These are phyloP conservation scores for Polypedilum pembai DNA, from an alignment of 1,140 invertebrate genomes.

Conservation along the genomic window DNA sequence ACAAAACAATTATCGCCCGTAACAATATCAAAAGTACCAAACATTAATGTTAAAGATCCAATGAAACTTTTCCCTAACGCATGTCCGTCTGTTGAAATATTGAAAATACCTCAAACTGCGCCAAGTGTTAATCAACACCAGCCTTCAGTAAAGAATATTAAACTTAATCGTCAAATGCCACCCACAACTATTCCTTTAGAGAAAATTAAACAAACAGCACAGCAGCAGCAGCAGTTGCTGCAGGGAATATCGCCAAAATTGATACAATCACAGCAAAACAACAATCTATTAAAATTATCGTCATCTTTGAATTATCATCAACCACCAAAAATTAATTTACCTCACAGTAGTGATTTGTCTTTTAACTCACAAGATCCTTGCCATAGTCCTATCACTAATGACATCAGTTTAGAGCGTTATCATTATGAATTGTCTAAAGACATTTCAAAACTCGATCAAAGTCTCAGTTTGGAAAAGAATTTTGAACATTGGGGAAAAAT, in stretches of 20 bases:
- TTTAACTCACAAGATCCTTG: neutral
- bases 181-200: constrained; percentile 22
- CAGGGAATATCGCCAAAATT: constrained; percentile 14
- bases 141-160: constrained; percentile 7
- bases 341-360: neutral
- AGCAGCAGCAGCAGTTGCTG: neutral
- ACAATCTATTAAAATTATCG: neutral
- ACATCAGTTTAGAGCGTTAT: neutral
- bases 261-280: neutral
- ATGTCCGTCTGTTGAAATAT: constrained; percentile 21
- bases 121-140: neutral
- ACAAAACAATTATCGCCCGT: neutral
- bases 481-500: constrained; percentile 21
- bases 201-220: constrained; percentile 23
- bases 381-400: neutral
- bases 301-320: neutral
- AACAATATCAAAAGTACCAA: constrained; percentile 15
- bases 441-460: constrained; percentile 22
- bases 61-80: neutral
- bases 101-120: constrained; percentile 22
- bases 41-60: constrained; percentile 21
- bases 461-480: constrained; percentile 21
- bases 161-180: constrained; percentile 9
- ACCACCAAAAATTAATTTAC: neutral
- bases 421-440: neutral